phyloP scores from a whole-genome alignment of 1,140 invertebrate genomes.

The Parasteatoda tepidariorum region DNA sequence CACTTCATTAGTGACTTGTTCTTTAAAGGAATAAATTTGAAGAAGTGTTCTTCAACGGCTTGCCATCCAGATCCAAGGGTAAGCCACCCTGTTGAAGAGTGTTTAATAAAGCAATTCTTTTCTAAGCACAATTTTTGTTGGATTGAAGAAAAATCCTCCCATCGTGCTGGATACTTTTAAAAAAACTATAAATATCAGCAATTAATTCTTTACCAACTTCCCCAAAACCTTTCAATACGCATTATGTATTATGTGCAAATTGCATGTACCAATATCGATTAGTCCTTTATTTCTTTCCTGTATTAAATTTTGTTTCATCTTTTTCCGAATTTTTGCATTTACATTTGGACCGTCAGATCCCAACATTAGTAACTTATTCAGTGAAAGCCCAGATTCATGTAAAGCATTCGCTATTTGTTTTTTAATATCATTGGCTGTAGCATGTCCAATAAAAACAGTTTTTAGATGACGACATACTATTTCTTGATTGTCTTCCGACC shows the following conservation, averaged over 20 bases:
- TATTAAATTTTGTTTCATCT: neutral
- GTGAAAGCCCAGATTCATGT: neutral
- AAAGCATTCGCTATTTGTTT: neutral
- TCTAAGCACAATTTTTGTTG: conserved; percentile 51
- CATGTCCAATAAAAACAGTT: conserved; percentile 38
- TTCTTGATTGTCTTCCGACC: conserved; percentile 14
- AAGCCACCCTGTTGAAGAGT: conserved; percentile 63
- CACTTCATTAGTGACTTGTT: neutral
- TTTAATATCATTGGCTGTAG: conserved; percentile 22
- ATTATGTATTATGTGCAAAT: conserved; percentile 60
- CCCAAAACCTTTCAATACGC: conserved; percentile 61
- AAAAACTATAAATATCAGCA: conserved; percentile 46
- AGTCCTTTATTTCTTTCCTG: neutral
- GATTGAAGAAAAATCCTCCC: conserved; percentile 62
- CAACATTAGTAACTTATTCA: conserved; percentile 44
- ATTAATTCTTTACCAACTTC: conserved; percentile 35
- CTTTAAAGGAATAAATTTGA: conserved; percentile 41
- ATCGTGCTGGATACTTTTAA: conserved; percentile 60
- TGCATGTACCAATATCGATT: conserved; percentile 62
- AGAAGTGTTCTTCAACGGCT: conserved; percentile 58
- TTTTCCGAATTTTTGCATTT: conserved; percentile 25
- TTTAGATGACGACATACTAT: conserved; percentile 17
- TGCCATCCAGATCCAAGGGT: conserved; percentile 60
- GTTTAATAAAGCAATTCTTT: conserved; percentile 63
- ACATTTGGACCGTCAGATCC: conserved; percentile 42